Evolutionary conservation across 1,140 invertebrate species (phyloP).

Genomic region (Penaeus indicus): DNA sequence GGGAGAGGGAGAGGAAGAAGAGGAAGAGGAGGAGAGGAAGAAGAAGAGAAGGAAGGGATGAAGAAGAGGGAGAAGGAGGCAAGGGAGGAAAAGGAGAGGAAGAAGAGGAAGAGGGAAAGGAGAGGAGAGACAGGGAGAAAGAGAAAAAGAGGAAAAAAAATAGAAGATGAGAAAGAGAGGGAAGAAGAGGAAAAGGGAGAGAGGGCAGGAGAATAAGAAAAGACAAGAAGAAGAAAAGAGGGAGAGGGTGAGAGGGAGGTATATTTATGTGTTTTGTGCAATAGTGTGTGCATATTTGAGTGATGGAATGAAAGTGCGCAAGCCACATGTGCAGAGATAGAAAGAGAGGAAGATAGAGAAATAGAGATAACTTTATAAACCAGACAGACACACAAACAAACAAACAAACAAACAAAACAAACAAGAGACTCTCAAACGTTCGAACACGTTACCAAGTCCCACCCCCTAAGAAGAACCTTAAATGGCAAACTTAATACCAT

Average conservation of each 20-base stretch:
- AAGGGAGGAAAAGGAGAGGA: background rate
- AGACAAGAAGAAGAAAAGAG: background rate
- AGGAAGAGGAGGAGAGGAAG: background rate
- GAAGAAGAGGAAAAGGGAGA: background rate
- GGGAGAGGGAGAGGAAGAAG: background rate
- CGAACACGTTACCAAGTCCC: too few relatives aligned
- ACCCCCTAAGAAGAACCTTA: too few relatives aligned
- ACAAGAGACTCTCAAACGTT: too few relatives aligned
- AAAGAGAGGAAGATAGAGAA: background rate
- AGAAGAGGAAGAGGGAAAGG: conserved; percentile 3
- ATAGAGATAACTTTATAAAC: too few relatives aligned
- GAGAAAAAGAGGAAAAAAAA: conserved; percentile 9
- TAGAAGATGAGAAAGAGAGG: conserved; percentile 4
- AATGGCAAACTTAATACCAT: too few relatives aligned
- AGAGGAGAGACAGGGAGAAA: background rate
- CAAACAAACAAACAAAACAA: too few relatives aligned
- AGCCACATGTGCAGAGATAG: too few relatives aligned
- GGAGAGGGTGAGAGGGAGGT: background rate
- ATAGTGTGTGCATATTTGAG: too few relatives aligned
- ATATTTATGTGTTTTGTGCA: too few relatives aligned
- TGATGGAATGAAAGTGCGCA: too few relatives aligned
- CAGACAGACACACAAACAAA: too few relatives aligned
- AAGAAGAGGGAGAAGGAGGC: background rate
- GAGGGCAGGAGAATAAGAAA: background rate
- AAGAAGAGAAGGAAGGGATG: background rate